Percentiles rank a stretch among this genome's conserved stretches.
phyloP scores from a whole-genome alignment of 2,888 invertebrate species.

The Brachylomia viminalis region DNA sequence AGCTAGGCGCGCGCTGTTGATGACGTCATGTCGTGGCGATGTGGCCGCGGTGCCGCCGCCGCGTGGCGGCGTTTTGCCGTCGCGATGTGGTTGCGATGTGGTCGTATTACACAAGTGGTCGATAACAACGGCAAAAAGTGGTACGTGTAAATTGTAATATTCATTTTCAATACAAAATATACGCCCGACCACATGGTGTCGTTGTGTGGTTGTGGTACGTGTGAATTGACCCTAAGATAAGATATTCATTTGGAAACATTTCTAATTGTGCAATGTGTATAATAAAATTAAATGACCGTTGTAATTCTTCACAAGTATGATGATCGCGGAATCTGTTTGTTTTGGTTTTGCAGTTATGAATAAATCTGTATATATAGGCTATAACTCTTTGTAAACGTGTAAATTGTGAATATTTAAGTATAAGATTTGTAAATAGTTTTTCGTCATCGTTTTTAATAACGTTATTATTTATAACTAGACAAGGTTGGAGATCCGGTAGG shows the following conservation, averaged over 20 bases:
- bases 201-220: no score
- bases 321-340: neutral
- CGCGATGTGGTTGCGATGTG: no score
- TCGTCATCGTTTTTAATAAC: neutral
- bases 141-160: no score
- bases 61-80: conserved; percentile 54
- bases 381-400: conserved; percentile 12
- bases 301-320: conserved; percentile 11
- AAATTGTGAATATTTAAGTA: conserved; percentile 9
- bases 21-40: conserved; percentile 59
- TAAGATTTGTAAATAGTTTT: conserved; percentile 12
- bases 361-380: conserved; percentile 15
- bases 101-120: conserved; percentile 4
- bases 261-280: conserved; percentile 11
- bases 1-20: no score
- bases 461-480: conserved; percentile 20
- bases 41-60: conserved; percentile 53
- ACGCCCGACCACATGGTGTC: no score
- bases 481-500: no score
- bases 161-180: no score
- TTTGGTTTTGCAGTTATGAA: conserved; percentile 3
- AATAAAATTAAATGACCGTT: conserved; percentile 6
- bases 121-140: no score
- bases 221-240: no score
- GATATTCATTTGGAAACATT: conserved; percentile 17